These are phyloP conservation scores for Unio delphinus DNA, from an alignment of 2,888 invertebrate genomes.

Conservation along the genomic window DNA sequence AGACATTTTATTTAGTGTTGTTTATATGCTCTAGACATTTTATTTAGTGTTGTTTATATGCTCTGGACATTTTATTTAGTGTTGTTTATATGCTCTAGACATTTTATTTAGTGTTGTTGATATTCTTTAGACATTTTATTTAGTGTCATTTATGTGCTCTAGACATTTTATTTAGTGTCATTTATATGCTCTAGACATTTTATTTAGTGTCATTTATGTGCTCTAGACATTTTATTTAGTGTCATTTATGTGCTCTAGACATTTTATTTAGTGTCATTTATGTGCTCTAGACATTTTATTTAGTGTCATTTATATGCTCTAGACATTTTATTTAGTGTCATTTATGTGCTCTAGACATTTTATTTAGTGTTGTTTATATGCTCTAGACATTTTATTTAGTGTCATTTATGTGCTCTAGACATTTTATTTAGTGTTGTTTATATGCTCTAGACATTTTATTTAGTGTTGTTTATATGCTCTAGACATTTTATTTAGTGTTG, in stretches of 20 bases:
- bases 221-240: neutral
- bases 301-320: neutral
- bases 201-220: conserved; percentile 7
- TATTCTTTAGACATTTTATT: neutral
- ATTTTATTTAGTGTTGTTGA: neutral
- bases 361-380: neutral
- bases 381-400: neutral
- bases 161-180: neutral
- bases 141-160: neutral
- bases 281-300: conserved; percentile 75
- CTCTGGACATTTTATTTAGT: conserved; percentile 75
- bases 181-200: neutral
- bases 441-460: neutral
- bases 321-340: neutral
- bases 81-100: neutral
- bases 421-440: conserved; percentile 8
- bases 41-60: conserved; percentile 9
- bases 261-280: conserved; percentile 1
- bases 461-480: neutral
- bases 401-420: too few relatives aligned
- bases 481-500: neutral
- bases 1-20: neutral
- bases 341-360: neutral
- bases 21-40: neutral
- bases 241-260: neutral